Evolutionary conservation across 2,797 vertebrate genomes (phyloP), one percentile per base, ranked within the genome.

Genomic region (Alauda arvensis): DNA sequence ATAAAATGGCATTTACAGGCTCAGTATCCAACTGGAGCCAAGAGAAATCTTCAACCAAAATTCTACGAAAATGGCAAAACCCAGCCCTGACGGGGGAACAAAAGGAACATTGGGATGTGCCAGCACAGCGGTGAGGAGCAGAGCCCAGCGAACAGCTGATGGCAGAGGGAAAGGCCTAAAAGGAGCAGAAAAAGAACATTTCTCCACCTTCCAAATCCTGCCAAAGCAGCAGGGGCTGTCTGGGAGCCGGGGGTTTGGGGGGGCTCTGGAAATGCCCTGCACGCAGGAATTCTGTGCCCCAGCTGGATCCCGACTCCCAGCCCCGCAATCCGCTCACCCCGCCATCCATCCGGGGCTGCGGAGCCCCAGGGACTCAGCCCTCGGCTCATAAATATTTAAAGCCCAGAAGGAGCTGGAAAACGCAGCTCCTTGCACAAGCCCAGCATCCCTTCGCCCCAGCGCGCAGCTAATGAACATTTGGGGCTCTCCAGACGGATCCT

Each of bases 371-470:
- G 33, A 56, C 21, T 42, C 88, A 20, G 11, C 18, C 0, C 82
- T 24, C 25, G 1, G 16, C 48, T 71, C 0, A 88, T 93, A 48
- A 88, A 85, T 91, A 88, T 88, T 95, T 77, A 59, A 88, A 71
- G 13, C 34, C 34, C 77, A 48, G 60, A 28, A 76, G 79, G 77
- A 90, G 80, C 82, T 60, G 1, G 5, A 7, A 61, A 67, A 83
- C 0, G 3, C 51, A 13, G 1, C 3, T 5, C 20, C 17, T 55
- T 2, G 0, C 4, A 25, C 45, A 2, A 67, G 69, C 77, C 14
- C 24, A 29, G 29, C 53, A 12, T 34, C 69, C 78, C 59, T 13
- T 14, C 8, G 52, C 52, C 77, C 83, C 59, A 10, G 49, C 14
- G 2, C 31, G 6, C 56, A 72, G 79, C 66, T 77, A 13, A 42